Conservation (phyloP, 1,140 invertebrate species). For the Harlomillsia oculata region DNA sequence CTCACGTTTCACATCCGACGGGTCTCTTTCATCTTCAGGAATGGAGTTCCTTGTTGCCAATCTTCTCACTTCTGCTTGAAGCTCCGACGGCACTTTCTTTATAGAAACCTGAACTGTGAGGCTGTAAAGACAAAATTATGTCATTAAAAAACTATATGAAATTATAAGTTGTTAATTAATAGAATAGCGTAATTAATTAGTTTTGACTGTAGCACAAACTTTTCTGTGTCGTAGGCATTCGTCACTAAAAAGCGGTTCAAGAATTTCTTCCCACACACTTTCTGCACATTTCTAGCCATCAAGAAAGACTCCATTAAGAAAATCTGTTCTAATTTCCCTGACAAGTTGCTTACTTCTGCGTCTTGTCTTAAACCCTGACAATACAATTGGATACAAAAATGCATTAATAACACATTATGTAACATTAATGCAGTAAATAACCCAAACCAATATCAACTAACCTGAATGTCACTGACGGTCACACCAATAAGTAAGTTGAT, state of each 20-base stretch:
- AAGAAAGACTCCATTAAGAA: constrained; percentile 19
- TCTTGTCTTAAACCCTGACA: constrained; percentile 4
- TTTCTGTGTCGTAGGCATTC: background rate
- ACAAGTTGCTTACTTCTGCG: constrained; percentile 12
- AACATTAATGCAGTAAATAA: no score
- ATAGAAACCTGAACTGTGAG: background rate
- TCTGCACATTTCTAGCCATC: constrained; percentile 5
- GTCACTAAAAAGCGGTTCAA: constrained; percentile 2
- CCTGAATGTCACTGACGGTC: constrained; percentile 38
- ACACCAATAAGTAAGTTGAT: constrained; percentile 39
- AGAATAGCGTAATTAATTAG: background rate
- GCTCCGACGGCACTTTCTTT: constrained; percentile 2
- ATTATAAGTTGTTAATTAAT: background rate
- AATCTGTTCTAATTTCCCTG: constrained; percentile 18
- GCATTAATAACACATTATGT: background rate
- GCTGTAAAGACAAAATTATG: background rate
- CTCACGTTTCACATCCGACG: background rate
- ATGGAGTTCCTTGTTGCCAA: background rate
- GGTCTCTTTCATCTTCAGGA: background rate
- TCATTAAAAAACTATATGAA: no score
- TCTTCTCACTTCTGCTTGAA: constrained; percentile 2
- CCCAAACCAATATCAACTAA: background rate
- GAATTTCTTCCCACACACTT: background rate
- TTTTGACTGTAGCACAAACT: background rate
- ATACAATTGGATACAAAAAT: background rate